Evolutionary conservation across 2,113 vertebrate genomes (phyloP).

Genomic region (Leptobrachium ailaonicum): DNA sequence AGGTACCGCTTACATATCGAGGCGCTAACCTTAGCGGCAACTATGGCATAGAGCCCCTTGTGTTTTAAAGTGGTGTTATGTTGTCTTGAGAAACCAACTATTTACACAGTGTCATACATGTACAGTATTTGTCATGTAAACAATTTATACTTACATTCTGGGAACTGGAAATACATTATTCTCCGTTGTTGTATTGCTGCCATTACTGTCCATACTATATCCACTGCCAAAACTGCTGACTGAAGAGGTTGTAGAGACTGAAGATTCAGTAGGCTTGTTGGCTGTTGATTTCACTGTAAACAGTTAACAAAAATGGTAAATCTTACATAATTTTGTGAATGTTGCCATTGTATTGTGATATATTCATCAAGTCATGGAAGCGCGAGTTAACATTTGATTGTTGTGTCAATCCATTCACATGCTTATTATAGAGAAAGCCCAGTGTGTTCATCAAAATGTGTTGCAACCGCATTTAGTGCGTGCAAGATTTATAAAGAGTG

Average conservation of each 20-base stretch:
- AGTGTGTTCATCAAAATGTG: neutral
- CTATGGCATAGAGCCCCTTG: too few species aligned
- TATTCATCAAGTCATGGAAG: neutral
- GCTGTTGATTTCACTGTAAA: slow-evolving; percentile 82
- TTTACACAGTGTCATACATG: too few species aligned
- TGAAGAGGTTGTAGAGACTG: slow-evolving; percentile 84
- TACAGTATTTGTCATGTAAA: too few species aligned
- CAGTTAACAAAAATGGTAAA: too few species aligned
- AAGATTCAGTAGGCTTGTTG: slow-evolving; percentile 81
- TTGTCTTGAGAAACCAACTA: too few species aligned
- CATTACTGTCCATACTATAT: slow-evolving; percentile 86
- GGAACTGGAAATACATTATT: slow-evolving; percentile 90
- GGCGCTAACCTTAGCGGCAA: too few species aligned
- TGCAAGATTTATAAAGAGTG: too few species aligned
- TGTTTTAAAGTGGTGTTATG: too few species aligned
- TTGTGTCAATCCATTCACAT: neutral
- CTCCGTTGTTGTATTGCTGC: slow-evolving; percentile 82
- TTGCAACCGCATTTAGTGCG: neutral
- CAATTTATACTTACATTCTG: slow-evolving; percentile 80
- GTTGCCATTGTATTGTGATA: too few species aligned
- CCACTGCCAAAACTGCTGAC: slow-evolving; percentile 88
- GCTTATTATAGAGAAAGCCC: neutral
- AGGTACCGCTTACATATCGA: too few species aligned
- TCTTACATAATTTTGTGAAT: too few species aligned
- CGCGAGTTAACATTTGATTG: neutral